Evolutionary conservation across 2,113 vertebrate species (phyloP), one percentile per base, ranked within the genome.

Genomic region (Camelus bactrianus): DNA sequence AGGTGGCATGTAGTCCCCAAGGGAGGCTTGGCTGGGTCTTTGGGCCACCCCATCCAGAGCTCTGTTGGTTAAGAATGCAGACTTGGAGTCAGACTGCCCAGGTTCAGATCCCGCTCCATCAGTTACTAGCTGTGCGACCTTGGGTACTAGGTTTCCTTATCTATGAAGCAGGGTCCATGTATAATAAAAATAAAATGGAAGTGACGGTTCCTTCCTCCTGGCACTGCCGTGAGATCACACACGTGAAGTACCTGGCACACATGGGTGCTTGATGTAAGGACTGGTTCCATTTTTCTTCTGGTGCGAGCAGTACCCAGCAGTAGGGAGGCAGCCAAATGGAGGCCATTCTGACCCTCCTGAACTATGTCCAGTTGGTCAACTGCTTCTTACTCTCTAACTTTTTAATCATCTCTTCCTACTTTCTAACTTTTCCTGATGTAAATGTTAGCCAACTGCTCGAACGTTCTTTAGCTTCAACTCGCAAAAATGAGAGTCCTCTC

Each of bases 401-500:
- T 30, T 91, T 73, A 95, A 92, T 95, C 46, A 54, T 90, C 9
- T 62, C 19, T 76, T 96, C 91, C 97, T 95, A 54, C 80, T 96
- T 93, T 96, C 92, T 30, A 91, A 69, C 80, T 52, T 72, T 95
- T 20, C 16, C 84, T 95, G 65, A 85, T 84, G 46, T 83, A 65
- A 96, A 92, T 84, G 26, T 92, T 95, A 97, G 94, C 92, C 96
- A 97, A 80, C 22, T 93, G 22, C 77, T 70, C 26, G 13, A 96
- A 97, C 46, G 32, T 52, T 92, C n/a, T 46, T 94, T 89, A 91
- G 64, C 54, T 88, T 93, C 5, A 16, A 94, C 95, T 98, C 95
- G 65, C 88, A 97, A 95, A 93, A 85, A 85, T 10, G 9, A 96
- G 3, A 10, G 89, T 89, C 75, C 65, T 94, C 64, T 96, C 87